A percentile compares a stretch with the other conserved stretches of the same genome.
These are phyloP conservation scores for Sphaeramia orbicularis DNA, from an alignment of 2,797 vertebrate species.

Conservation along the genomic window DNA sequence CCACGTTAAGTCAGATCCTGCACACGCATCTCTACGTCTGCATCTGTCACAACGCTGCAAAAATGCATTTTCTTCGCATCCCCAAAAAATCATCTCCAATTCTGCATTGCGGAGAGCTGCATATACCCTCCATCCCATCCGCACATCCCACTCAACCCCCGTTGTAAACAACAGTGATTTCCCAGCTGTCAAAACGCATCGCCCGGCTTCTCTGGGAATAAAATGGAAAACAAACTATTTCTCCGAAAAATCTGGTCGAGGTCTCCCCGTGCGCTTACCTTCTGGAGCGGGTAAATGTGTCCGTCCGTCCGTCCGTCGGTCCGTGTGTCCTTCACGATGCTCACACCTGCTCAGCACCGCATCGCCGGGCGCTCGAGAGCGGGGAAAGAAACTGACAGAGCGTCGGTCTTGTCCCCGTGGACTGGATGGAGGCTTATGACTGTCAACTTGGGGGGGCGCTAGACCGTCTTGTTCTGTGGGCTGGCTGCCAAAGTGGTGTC, in stretches of 20 bases:
- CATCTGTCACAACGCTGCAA: conserved; percentile 2
- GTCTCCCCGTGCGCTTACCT: conserved; percentile 73
- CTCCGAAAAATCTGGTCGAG: fast-evolving
- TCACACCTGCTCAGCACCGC: conserved; percentile 79
- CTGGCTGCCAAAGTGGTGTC: conserved; percentile 6
- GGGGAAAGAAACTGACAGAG: conserved; percentile 65
- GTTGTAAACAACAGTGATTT: conserved; percentile 72
- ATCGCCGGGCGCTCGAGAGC: conserved; percentile 72
- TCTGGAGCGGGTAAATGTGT: conserved; percentile 56
- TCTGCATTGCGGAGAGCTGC: conserved; percentile 81
- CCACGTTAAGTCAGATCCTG: conserved; percentile 25
- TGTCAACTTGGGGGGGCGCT: conserved; percentile 72
- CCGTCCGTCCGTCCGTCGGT: conserved; percentile 55
- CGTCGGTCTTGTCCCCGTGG: conserved; percentile 62
- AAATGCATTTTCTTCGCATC: background rate
- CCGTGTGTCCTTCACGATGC: conserved; percentile 74
- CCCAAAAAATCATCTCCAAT: conserved; percentile 13
- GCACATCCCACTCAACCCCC: conserved; percentile 51
- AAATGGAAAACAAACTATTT: conserved; percentile 1
- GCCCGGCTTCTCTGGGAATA: conserved; percentile 37
- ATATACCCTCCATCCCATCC: conserved; percentile 34
- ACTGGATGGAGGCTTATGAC: conserved; percentile 67
- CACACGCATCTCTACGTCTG: conserved; percentile 11
- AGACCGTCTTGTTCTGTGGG: conserved; percentile 38
- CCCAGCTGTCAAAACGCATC: conserved; percentile 65